Base-by-base conservation (phyloP, 2,797 vertebrate genomes). In the Nyctalus aviator region DNA sequence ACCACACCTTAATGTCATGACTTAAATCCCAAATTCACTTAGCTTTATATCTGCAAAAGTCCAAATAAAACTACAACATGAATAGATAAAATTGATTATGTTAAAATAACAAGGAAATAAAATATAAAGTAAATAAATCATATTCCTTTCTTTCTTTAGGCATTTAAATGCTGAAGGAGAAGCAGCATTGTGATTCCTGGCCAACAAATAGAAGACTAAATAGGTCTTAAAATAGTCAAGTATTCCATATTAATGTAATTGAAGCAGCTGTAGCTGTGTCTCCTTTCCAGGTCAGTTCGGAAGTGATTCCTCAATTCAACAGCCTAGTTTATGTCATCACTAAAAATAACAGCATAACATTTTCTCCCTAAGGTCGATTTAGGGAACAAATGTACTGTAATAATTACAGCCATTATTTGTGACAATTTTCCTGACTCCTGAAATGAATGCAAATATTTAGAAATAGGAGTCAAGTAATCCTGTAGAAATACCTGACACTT, bases 401-500 rank as follows among this genome's bases (percentile, higher is more conserved):
- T 96, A 94, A 97, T 96, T 96, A 96, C 48, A 96, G 59, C 78
- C 88, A 94, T 96, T 96, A 96, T 94, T 97, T 94, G 89, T 96
- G 89, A 44, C 89, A 96, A 92, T 95, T 95, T 96, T 92, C 62
- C 68, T 82, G 72, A 95, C 71, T 84, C 44, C 84, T 94, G 93
- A 95, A 96, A 97, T 86, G 53, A 97, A 95, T 95, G 87, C 84
- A 96, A 90, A 92, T 88, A 89, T 96, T 95, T 94, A 94, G 91
- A 62, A 96, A 94, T 14, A 91, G 9, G 72, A 89, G 94, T 95
- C 64, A 72, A 91, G 59, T 94, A 91, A 94, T 92, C 46, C 69
- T 89, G 50, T 73, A 85, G 30, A 96, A 94, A n/a, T 81, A 88
- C 62, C 77, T 96, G 84, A 95, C 77, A 94, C 75, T 96, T 96